These are phyloP conservation scores for Sarcophaga caerulescens DNA, from an alignment of 2,888 invertebrate species.

Conservation along the genomic window DNA sequence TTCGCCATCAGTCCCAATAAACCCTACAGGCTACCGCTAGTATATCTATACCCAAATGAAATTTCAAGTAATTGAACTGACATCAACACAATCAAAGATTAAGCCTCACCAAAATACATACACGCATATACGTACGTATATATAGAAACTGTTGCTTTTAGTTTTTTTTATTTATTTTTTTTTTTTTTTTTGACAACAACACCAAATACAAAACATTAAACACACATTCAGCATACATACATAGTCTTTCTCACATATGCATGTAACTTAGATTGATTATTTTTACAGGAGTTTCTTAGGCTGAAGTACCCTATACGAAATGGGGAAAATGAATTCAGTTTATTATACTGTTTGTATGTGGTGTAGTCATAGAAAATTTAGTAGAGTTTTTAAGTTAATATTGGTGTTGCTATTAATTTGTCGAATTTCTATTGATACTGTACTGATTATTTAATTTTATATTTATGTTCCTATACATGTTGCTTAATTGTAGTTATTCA, in stretches of 20 bases:
- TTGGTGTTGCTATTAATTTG: too few species aligned
- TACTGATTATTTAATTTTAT: too few species aligned
- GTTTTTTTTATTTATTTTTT: not conserved
- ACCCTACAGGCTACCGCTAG: conserved; percentile 13
- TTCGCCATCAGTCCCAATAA: too few species aligned
- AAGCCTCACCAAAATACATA: not conserved
- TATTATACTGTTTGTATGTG: too few species aligned
- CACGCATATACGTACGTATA: not conserved
- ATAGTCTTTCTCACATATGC: not conserved
- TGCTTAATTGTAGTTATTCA: too few species aligned
- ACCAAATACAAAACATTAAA: conserved; percentile 1
- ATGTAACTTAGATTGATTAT: conserved; percentile 26
- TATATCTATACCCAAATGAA: conserved; percentile 17
- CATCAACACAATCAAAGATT: not conserved
- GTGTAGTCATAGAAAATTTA: too few species aligned
- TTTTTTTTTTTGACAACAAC: not conserved
- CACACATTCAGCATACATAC: not conserved
- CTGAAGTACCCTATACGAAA: too few species aligned
- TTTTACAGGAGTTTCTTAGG: not conserved
- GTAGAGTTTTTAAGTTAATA: too few species aligned
- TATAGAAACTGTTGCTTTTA: conserved; percentile 60
- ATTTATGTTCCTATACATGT: too few species aligned
- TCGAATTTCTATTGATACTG: too few species aligned
- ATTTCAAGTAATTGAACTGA: conserved; percentile 41
- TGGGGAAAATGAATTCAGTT: too few species aligned